A percentile compares a stretch with the other conserved stretches of the same genome.
Conservation (phyloP, 2,113 vertebrate species). For the Martes martes region DNA sequence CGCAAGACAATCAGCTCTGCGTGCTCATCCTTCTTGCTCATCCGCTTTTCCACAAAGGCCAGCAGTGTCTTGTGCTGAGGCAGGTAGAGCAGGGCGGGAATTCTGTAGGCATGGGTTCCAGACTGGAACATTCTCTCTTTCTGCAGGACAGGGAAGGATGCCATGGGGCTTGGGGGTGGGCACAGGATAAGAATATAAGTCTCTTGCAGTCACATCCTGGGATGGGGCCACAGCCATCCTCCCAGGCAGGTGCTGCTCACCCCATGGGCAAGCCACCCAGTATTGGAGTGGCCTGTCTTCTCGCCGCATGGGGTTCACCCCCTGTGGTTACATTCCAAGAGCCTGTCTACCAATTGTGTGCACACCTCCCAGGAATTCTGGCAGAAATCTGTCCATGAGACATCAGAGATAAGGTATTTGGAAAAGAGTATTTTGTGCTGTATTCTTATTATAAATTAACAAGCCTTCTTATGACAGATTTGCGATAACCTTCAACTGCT, state of each 20-base stretch:
- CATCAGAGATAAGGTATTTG: rapidly evolving
- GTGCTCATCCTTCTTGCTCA: constrained; percentile 69
- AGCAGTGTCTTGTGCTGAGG: constrained; percentile 68
- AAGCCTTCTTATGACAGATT: not conserved
- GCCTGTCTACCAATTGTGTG: not conserved
- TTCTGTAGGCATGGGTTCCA: constrained; percentile 61
- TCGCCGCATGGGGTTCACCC: rapidly evolving
- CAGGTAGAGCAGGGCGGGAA: constrained; percentile 83
- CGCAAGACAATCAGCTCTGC: constrained; percentile 74
- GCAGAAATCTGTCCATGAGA: not conserved
- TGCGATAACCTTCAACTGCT: not conserved
- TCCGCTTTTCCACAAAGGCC: constrained; percentile 77
- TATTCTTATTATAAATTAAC: not conserved
- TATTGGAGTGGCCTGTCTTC: not conserved
- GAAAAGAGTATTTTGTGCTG: not conserved
- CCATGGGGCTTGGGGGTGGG: constrained; percentile 57
- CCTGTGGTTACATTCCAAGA: too few relatives aligned
- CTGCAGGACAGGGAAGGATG: constrained; percentile 40
- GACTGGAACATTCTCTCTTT: constrained; percentile 69
- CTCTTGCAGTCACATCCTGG: not conserved
- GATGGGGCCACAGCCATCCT: not conserved
- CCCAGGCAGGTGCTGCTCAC: too few relatives aligned
- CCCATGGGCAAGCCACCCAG: rapidly evolving
- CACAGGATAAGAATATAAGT: not conserved
- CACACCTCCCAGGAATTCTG: rapidly evolving